A percentile compares a stretch with the other conserved stretches of the same genome.
phyloP scores from a whole-genome alignment of 1,140 invertebrate species.

The Sarcophaga peregrina region DNA sequence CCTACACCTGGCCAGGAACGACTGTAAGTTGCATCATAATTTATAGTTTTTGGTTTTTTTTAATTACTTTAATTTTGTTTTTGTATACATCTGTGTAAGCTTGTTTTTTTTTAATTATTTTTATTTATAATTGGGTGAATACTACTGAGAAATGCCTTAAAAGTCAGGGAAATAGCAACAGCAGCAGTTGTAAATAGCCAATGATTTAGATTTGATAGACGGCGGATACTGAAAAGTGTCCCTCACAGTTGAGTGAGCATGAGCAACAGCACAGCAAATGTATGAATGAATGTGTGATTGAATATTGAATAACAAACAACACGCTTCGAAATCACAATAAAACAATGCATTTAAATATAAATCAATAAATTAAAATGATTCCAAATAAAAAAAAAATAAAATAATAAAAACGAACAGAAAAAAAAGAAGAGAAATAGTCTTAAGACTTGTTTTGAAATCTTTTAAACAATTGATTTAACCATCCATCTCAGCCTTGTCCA shows the following conservation, averaged over 20 bases:
- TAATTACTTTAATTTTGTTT: no score
- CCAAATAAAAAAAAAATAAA: not conserved
- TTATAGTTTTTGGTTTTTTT: not conserved
- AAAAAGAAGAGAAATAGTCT: not conserved
- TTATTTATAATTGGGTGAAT: no score
- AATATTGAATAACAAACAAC: not conserved
- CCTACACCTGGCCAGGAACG: constrained; percentile 35
- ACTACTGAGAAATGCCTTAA: not conserved
- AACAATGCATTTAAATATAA: constrained; percentile 37
- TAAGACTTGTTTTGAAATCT: not conserved
- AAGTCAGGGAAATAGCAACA: not conserved
- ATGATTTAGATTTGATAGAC: not conserved
- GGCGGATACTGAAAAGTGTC: constrained; percentile 5
- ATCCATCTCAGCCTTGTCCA: constrained; percentile 10
- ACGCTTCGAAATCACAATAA: not conserved
- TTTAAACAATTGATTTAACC: constrained; percentile 8
- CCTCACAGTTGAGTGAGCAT: constrained; percentile 31
- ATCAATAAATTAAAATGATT: constrained; percentile 24
- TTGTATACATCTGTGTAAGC: no score
- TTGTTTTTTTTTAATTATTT: no score
- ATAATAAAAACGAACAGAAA: not conserved
- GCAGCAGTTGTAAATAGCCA: not conserved
- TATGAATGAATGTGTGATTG: not conserved
- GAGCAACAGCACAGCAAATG: constrained; percentile 12
- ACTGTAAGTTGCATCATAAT: constrained; percentile 40